These are phyloP conservation scores for Deroplatys truncata DNA, from an alignment of 2,888 invertebrate genomes.

Conservation along the genomic window DNA sequence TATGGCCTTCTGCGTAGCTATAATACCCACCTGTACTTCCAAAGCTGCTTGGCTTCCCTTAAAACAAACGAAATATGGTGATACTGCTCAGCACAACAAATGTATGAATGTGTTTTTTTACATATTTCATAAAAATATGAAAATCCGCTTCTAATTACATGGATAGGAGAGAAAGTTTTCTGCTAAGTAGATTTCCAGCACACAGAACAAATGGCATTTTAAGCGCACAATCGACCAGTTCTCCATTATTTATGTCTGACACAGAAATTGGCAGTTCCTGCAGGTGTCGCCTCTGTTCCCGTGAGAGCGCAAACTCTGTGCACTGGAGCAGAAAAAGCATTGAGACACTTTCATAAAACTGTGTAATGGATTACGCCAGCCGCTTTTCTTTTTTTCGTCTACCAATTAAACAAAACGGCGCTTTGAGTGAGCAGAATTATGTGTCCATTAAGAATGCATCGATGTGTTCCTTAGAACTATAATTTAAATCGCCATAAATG, in stretches of 20 bases:
- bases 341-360: neutral
- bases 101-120: too few relatives aligned
- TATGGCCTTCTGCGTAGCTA: too few relatives aligned
- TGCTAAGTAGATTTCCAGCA: neutral
- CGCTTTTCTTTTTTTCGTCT: neutral
- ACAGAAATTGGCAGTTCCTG: neutral
- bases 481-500: too few relatives aligned
- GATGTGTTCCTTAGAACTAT: neutral
- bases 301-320: neutral
- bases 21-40: too few relatives aligned
- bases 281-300: neutral
- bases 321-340: neutral
- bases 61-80: too few relatives aligned
- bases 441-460: neutral
- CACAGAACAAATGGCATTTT: neutral
- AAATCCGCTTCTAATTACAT: neutral
- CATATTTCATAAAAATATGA: neutral
- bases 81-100: too few relatives aligned
- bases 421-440: neutral
- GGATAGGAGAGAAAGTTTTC: neutral
- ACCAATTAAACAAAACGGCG: neutral
- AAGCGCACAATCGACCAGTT: neutral
- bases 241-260: neutral
- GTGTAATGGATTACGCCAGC: neutral
- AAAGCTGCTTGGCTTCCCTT: too few relatives aligned